A percentile compares a stretch with the other conserved stretches of the same genome.
phyloP scores from a whole-genome alignment of 2,113 vertebrate genomes.

The Proteles cristata region DNA sequence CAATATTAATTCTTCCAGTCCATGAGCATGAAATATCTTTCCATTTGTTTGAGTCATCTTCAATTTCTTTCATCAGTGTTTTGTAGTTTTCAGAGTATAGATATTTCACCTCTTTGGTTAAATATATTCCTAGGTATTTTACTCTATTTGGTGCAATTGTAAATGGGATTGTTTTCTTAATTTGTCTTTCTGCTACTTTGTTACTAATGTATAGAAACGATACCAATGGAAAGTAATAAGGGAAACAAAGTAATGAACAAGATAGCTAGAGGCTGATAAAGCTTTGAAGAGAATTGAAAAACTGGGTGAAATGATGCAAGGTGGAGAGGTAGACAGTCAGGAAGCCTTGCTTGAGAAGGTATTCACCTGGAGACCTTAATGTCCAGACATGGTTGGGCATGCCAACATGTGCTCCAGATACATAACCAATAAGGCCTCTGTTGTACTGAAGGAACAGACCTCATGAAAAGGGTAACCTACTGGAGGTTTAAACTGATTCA shows the following conservation, averaged over 20 bases:
- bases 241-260: neutral
- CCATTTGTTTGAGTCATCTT: neutral
- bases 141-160: neutral
- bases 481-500: neutral
- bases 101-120: neutral
- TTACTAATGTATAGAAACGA: neutral
- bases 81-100: neutral
- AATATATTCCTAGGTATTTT: neutral
- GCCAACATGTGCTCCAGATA: neutral
- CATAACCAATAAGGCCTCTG: neutral
- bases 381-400: neutral
- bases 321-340: neutral
- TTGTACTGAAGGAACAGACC: neutral
- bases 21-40: neutral
- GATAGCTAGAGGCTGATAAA: neutral
- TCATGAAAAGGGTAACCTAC: accelerated
- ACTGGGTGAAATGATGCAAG: neutral
- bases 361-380: neutral
- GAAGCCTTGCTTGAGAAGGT: neutral
- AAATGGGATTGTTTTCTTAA: neutral
- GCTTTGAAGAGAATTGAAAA: slow-evolving; percentile 12
- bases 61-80: neutral
- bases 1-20: neutral
- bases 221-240: neutral
- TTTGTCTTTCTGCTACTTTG: neutral